These are phyloP conservation scores for Felis catus DNA, from an alignment of 2,113 vertebrate species.

Conservation along the genomic window F.catus_Fca126_mat1.0 CM031416.1:52037501-52038000, in stretches of 20 bases:
- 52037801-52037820: neutral
- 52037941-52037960: conserved; percentile 10
- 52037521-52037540: too few species aligned
- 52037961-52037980: neutral
- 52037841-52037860: neutral
- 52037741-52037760: neutral
- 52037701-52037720: neutral
- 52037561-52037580: neutral
- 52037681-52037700: neutral
- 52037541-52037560: too few species aligned
- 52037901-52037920: neutral
- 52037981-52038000: neutral
- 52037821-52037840: neutral
- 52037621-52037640: neutral
- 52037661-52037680: neutral
- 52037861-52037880: neutral
- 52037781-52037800: neutral
- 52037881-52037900: neutral
- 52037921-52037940: neutral
- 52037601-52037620: neutral
- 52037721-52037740: neutral
- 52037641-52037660: neutral
- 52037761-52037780: neutral
- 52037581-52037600: neutral
- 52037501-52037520: too few species aligned